Evolutionary conservation across 2,113 vertebrate genomes (phyloP).

Genomic region (Pollimyrus isidori): DNA sequence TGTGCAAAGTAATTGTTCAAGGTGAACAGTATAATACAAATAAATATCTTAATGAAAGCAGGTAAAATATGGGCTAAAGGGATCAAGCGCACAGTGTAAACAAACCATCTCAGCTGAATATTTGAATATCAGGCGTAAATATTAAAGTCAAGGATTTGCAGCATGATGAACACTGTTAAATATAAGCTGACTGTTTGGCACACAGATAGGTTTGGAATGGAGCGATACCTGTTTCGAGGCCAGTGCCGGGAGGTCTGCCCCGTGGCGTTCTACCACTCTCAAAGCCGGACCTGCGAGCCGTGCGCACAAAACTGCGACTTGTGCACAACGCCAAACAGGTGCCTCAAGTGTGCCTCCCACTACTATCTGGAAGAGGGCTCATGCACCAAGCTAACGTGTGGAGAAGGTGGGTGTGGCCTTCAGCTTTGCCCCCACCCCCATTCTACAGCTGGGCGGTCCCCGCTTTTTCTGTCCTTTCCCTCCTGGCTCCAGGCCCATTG

Average conservation of each 20-base stretch:
- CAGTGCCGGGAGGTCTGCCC: constrained; percentile 74
- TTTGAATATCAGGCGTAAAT: not conserved
- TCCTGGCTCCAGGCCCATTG: not conserved
- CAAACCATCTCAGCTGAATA: not conserved
- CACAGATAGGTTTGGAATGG: constrained; percentile 60
- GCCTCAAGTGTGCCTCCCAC: constrained; percentile 61
- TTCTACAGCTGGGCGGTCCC: not conserved
- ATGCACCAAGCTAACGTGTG: constrained; percentile 66
- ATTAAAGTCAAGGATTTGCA: not conserved
- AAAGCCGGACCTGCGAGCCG: constrained; percentile 50
- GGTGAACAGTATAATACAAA: not conserved
- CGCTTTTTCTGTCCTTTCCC: not conserved
- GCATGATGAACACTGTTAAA: not conserved
- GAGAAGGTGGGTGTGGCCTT: constrained; percentile 55
- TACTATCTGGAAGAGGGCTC: constrained; percentile 52
- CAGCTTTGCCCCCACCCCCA: not conserved
- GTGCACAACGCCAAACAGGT: constrained; percentile 56
- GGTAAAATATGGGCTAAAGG: not conserved
- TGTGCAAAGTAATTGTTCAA: not conserved
- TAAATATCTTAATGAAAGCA: not conserved
- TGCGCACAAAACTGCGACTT: constrained; percentile 66
- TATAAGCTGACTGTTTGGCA: not conserved
- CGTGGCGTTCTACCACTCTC: constrained; percentile 48
- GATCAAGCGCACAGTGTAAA: not conserved
- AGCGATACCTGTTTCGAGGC: constrained; percentile 60